Evolutionary conservation across 2,113 vertebrate species (phyloP), one percentile per base, ranked within the genome.

Genomic region (Catharus minimus): DNA sequence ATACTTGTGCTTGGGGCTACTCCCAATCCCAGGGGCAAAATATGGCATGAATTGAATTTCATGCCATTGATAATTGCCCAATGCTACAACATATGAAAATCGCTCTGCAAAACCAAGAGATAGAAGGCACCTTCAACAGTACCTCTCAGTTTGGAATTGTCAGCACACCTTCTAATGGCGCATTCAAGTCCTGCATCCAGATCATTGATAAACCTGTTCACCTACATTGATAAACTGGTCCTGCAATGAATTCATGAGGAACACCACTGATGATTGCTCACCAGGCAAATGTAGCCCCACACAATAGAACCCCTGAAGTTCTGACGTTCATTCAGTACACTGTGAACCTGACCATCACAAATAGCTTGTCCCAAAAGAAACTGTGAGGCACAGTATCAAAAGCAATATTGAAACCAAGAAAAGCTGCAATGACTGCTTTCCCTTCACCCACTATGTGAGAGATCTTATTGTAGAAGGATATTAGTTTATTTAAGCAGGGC

Each of bases 41-140:
- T 55, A 15, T 55, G 15, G 10, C 8, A 19, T 5, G 2, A 28
- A 12, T 10, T 39, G 1, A 39, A 49, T 62, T 43, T 43, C 41
- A 41, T 30, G 5, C 20, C 20, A 32, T 1, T 41, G 47, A 55
- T 27, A 32, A 18, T 10, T 36, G 2, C 11, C 14, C 11, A 22
- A 0, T 36, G 5, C 4, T 36, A 4, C 13, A 10, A 5, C 3
- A 17, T 13, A 26, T 30, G 3, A 24, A 56, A 43, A 43, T 71
- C 9, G 3, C 4, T 13, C 57, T 56, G 14, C 11, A 72, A 72
- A 53, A 27, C 3, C 0, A 0, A 72, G n/a, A 44, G 20, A 7
- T 2, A 44, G 21, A 71, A 32, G 8, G 21, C 8, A 21, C 17
- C 7, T 44, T 82, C 26, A 41, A 2, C 7, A 64, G 14, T 49